A percentile compares a stretch with the other conserved stretches of the same genome.
phyloP scores from a whole-genome alignment of 2,797 vertebrate species.

The Melopsittacus undulatus region DNA sequence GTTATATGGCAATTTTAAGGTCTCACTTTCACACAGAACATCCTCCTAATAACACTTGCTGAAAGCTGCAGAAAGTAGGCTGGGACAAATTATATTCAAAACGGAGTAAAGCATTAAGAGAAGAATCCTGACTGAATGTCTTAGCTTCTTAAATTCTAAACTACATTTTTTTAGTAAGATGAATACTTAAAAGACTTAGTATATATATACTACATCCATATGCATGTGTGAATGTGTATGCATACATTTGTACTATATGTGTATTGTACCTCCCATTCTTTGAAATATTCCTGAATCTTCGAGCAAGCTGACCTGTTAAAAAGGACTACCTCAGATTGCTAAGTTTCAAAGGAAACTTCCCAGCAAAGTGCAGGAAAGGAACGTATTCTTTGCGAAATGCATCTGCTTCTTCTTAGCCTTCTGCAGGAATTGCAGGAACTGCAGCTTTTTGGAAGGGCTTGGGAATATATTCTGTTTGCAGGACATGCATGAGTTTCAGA shows the following conservation, averaged over 20 bases:
- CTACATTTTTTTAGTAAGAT: neutral
- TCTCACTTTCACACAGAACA: neutral
- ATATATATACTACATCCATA: neutral
- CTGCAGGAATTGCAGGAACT: neutral
- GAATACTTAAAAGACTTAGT: neutral
- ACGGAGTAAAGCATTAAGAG: neutral
- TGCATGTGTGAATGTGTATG: rapidly evolving
- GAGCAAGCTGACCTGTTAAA: neutral
- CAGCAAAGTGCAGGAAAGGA: neutral
- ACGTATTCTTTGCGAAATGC: neutral
- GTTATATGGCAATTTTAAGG: neutral
- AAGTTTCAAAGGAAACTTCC: neutral
- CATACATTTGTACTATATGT: rapidly evolving
- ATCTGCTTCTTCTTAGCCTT: neutral
- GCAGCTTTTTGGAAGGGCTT: neutral
- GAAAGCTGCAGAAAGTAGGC: neutral
- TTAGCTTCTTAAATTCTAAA: neutral
- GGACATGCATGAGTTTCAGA: rapidly evolving
- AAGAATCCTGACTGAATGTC: neutral
- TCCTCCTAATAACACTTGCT: neutral
- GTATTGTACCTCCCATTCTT: neutral
- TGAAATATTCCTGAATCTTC: neutral
- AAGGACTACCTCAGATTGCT: neutral
- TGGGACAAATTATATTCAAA: neutral
- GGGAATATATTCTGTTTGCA: neutral